Conservation (phyloP, 2,888 invertebrate species). For the Morpho helenor region DNA sequence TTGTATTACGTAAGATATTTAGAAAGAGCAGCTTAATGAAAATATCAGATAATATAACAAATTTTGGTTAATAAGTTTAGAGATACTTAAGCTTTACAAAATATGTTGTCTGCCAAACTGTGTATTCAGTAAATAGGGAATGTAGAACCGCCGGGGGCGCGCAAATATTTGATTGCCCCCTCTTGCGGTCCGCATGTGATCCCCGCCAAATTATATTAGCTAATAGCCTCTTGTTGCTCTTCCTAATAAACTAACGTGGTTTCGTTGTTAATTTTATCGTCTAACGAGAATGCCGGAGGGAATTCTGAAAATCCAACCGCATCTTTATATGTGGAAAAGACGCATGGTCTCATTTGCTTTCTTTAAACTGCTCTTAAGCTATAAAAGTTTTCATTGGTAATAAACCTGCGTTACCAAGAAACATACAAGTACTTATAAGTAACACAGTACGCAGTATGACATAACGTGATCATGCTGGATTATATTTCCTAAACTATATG, state of each 20-base stretch:
- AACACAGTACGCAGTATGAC: no score
- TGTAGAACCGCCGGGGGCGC: slow-evolving; percentile 26
- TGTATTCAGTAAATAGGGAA: slow-evolving; percentile 23
- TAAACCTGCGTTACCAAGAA: no score
- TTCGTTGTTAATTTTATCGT: slow-evolving; percentile 5
- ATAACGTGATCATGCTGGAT: no score
- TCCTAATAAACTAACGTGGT: slow-evolving; percentile 15
- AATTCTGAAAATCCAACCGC: background rate
- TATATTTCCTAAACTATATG: no score
- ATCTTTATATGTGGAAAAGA: no score
- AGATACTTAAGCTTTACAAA: slow-evolving; percentile 14
- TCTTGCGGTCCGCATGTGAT: slow-evolving; percentile 27
- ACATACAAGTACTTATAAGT: no score
- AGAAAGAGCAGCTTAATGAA: no score
- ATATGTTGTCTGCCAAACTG: slow-evolving; percentile 17
- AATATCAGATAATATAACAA: no score
- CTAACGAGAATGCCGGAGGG: background rate
- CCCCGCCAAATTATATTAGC: slow-evolving; percentile 33
- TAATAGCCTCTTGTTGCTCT: slow-evolving; percentile 25
- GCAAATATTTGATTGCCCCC: slow-evolving; percentile 35
- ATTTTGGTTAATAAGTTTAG: no score
- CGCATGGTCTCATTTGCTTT: background rate
- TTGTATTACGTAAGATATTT: no score
- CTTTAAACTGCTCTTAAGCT: background rate
- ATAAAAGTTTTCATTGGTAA: background rate